Percentiles rank a stretch among this genome's conserved stretches.
Conservation (phyloP, 2,113 vertebrate genomes). For the Gallinago jamesoni region DNA sequence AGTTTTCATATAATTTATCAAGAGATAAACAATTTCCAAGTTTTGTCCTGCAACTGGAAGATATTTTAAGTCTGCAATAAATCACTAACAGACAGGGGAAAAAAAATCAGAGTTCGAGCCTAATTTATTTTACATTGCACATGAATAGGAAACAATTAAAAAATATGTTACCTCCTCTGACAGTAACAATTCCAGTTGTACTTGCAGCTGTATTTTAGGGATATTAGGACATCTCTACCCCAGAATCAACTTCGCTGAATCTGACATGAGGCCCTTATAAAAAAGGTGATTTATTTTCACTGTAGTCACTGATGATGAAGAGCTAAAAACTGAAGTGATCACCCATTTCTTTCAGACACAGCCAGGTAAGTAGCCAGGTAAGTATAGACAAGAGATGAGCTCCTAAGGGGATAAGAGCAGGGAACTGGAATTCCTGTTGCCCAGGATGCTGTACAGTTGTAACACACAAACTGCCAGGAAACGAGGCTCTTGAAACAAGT, state of each 20-base stretch:
- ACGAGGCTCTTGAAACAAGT: background rate
- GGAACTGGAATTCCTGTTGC: background rate
- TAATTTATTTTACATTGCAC: background rate
- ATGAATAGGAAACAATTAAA: background rate
- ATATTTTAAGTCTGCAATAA: background rate
- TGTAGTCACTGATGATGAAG: background rate
- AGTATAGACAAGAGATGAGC: background rate
- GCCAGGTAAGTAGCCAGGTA: background rate
- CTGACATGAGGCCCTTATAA: background rate
- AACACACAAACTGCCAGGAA: background rate
- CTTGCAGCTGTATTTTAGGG: background rate
- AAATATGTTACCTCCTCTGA: background rate
- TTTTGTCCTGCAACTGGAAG: background rate
- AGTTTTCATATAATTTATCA: background rate
- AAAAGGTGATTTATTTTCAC: background rate
- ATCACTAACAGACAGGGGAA: background rate
- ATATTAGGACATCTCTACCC: background rate
- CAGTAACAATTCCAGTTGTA: background rate
- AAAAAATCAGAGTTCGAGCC: background rate
- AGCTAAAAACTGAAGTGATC: background rate
- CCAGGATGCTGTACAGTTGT: background rate
- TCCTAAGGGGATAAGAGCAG: background rate
- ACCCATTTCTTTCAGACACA: background rate
- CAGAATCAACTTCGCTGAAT: background rate
- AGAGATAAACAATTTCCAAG: background rate